Conservation (phyloP, 2,797 vertebrate species). For the Parambassis ranga region DNA sequence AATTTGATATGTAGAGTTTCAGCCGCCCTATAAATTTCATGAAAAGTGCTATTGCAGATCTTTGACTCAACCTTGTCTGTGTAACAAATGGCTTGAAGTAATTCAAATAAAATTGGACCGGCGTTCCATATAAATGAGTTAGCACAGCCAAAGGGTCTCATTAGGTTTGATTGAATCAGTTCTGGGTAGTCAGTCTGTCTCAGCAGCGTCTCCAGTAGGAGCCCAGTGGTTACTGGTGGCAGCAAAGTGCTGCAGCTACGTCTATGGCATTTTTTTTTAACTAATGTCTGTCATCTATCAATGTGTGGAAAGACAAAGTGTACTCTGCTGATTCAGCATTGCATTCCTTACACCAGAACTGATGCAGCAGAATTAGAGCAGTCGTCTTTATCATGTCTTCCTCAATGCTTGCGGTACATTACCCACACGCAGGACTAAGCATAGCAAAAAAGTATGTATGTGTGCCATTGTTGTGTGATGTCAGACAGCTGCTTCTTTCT, state of each 20-base stretch:
- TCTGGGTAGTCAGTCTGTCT: conserved; percentile 33
- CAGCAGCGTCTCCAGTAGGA: conserved; percentile 28
- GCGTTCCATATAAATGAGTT: conserved; percentile 30
- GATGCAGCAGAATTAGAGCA: too few species aligned
- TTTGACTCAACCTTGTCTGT: not conserved
- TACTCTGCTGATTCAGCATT: not conserved
- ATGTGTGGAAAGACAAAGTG: not conserved
- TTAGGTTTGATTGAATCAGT: conserved; percentile 30
- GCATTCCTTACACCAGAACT: too few species aligned
- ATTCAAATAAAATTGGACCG: conserved; percentile 18
- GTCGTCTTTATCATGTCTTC: too few species aligned
- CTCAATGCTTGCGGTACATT: too few species aligned
- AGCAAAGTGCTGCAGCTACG: conserved; percentile 26
- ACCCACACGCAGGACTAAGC: too few species aligned
- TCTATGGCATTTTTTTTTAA: conserved; percentile 9
- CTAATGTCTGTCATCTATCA: too few species aligned
- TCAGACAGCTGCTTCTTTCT: too few species aligned
- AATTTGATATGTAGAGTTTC: conserved; percentile 4
- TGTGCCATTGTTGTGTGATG: too few species aligned
- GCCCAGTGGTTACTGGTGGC: conserved; percentile 41
- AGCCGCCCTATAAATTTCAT: not conserved
- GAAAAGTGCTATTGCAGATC: conserved; percentile 2
- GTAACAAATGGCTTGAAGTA: not conserved
- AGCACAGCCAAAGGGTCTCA: conserved; percentile 16
- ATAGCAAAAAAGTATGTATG: too few species aligned